A percentile compares a stretch with the other conserved stretches of the same genome.
These are phyloP conservation scores for Drosophila acutilabella DNA, from an alignment of 2,888 invertebrate species.

Conservation along the genomic window DNA sequence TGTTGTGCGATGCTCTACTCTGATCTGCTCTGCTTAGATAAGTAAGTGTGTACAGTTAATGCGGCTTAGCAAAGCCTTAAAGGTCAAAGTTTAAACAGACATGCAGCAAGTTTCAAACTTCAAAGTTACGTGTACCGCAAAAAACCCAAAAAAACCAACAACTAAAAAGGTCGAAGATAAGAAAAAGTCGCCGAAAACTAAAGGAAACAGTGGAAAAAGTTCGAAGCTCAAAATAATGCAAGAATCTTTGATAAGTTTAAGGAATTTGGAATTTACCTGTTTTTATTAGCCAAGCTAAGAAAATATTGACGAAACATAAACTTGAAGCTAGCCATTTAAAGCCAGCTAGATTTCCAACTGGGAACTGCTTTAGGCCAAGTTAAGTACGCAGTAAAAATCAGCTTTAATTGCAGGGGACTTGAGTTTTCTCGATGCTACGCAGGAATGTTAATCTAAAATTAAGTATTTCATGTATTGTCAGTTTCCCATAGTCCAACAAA, in stretches of 20 bases:
- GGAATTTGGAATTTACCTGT: neutral
- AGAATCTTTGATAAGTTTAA: no score
- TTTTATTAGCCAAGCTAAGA: neutral
- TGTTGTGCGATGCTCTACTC: neutral
- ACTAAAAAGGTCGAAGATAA: slow-evolving; percentile 3
- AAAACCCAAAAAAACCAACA: neutral
- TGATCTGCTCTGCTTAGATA: slow-evolving; percentile 17
- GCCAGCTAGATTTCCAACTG: no score
- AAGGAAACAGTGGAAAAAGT: no score
- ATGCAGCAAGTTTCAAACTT: slow-evolving; percentile 21
- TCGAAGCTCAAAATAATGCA: no score
- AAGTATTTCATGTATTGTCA: neutral
- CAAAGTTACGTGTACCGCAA: neutral
- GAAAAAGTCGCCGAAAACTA: neutral
- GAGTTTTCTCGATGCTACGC: neutral
- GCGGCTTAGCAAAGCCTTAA: slow-evolving; percentile 40
- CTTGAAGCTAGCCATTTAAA: no score
- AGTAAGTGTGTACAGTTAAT: slow-evolving; percentile 37
- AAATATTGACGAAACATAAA: no score
- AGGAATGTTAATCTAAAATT: neutral
- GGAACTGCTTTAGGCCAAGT: no score
- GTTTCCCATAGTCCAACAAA: neutral
- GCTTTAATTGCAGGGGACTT: neutral
- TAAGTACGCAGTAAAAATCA: no score
- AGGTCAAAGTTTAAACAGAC: slow-evolving; percentile 33